Percentiles rank a stretch among this genome's conserved stretches.
Evolutionary conservation across 2,888 invertebrate genomes (phyloP).

Genomic region (Hymenopus coronatus): DNA sequence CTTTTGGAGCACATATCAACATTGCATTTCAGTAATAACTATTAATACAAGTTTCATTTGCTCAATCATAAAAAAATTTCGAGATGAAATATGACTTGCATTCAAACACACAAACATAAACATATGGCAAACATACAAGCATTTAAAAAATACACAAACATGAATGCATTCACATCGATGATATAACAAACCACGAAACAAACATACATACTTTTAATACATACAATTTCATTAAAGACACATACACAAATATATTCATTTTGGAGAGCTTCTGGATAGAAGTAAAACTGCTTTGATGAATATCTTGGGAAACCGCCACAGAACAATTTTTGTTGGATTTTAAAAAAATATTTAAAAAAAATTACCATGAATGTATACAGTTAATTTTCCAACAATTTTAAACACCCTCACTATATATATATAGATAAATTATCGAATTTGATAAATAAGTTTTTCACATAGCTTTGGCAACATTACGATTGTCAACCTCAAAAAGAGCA

Average conservation of each 20-base stretch:
- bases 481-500: slow-evolving; percentile 37
- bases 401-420: slow-evolving; percentile 29
- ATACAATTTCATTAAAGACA: slow-evolving; percentile 28
- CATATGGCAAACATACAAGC: slow-evolving; percentile 25
- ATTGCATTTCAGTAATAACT: neutral
- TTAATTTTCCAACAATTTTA: slow-evolving; percentile 33
- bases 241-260: slow-evolving; percentile 19
- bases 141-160: slow-evolving; percentile 26
- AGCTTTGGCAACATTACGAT: slow-evolving; percentile 37
- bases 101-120: slow-evolving; percentile 25
- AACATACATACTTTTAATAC: slow-evolving; percentile 29
- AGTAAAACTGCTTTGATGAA: slow-evolving; percentile 35
- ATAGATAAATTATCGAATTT: slow-evolving; percentile 28
- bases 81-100: slow-evolving; percentile 17
- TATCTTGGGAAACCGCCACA: slow-evolving; percentile 35
- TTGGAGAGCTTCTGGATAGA: neutral
- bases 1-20: neutral
- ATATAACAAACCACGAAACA: slow-evolving; percentile 22
- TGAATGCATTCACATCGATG: slow-evolving; percentile 25
- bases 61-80: neutral
- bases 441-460: slow-evolving; percentile 32
- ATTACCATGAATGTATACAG: slow-evolving; percentile 34
- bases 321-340: slow-evolving; percentile 33
- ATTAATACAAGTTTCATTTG: slow-evolving; percentile 7
- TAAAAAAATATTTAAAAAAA: slow-evolving; percentile 34